A percentile compares a stretch with the other conserved stretches of the same genome.
Conservation (phyloP, 2,797 vertebrate genomes). For the Trachops cirrhosus region DNA sequence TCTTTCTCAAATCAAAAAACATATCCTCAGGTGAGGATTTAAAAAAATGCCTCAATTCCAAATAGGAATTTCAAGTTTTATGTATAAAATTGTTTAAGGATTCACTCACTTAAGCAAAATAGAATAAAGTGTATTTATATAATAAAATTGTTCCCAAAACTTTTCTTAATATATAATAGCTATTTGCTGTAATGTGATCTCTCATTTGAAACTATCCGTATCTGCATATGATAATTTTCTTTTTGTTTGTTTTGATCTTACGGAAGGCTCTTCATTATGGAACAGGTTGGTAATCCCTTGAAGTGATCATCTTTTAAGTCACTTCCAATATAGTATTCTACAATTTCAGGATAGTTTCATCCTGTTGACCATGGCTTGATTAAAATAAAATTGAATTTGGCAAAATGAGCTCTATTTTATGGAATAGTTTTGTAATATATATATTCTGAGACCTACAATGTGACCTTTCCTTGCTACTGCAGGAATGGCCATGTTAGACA, state of each 20-base stretch:
- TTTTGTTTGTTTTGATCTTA: background rate
- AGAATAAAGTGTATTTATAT: background rate
- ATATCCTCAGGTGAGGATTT: no score
- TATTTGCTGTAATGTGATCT: background rate
- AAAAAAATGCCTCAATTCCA: background rate
- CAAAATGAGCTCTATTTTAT: background rate
- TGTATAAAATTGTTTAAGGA: background rate
- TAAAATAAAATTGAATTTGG: conserved; percentile 15
- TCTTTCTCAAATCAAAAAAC: no score
- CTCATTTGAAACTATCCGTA: background rate
- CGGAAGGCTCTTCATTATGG: background rate
- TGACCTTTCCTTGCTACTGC: background rate
- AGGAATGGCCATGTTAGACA: background rate
- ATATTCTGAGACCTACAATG: background rate
- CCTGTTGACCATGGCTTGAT: background rate
- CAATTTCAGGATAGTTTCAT: background rate
- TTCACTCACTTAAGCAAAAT: background rate
- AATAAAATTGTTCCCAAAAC: background rate
- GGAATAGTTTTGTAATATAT: background rate
- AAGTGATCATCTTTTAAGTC: background rate
- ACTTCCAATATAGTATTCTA: background rate
- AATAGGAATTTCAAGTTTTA: background rate
- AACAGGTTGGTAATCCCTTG: background rate
- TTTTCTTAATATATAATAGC: background rate
- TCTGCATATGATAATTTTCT: background rate